Base-by-base conservation (phyloP, 2,113 vertebrate genomes). In the Lycocorax pyrrhopterus region DNA sequence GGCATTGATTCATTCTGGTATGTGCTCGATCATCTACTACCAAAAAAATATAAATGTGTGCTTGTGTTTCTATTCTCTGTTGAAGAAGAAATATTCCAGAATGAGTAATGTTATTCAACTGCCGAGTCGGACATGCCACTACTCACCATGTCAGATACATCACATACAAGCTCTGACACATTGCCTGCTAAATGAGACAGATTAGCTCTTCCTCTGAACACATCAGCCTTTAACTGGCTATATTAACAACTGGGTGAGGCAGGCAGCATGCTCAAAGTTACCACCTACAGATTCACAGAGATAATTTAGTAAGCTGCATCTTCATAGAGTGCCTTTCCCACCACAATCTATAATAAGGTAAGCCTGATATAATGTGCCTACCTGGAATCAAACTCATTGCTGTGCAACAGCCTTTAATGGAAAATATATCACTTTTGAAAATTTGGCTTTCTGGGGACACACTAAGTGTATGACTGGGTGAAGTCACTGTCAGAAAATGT, bases 171-270 rank as follows among this genome's bases (percentile, higher is more conserved):
- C 79, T 92, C 88, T 93, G 82, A 90, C n/a, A 49, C 59, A 32
- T 6, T 84, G 63, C 77, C 68, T 82, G 27, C 49, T 94, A 74
- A 90, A 73, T 49, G 75, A 93, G 56, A 90, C 79, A 80, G 67
- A 93, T 97, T 58, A 96, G 74, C 59, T 92, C 58, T 84, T 90
- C 74, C 13, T 13, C 29, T 89, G 62, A 94, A 43, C 69, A 73
- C 27, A 90, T 51, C 67, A 85, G 69, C 44, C 67, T 66, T 76
- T 92, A 64, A 83, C 80, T 68, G 87, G 35, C 33, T 83, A 3
- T 75, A 74, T 67, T 72, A 81, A 43, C 87, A 89, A 44, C 86
- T 53, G 41, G 89, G 86, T 51, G 66, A 79, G 59, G 83, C 17
- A 91, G 20, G 17, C 43, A 77, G 56, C 60, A 20, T 8, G 23